phyloP scores from a whole-genome alignment of 2,888 invertebrate species.

The Fragum sueziense region DNA sequence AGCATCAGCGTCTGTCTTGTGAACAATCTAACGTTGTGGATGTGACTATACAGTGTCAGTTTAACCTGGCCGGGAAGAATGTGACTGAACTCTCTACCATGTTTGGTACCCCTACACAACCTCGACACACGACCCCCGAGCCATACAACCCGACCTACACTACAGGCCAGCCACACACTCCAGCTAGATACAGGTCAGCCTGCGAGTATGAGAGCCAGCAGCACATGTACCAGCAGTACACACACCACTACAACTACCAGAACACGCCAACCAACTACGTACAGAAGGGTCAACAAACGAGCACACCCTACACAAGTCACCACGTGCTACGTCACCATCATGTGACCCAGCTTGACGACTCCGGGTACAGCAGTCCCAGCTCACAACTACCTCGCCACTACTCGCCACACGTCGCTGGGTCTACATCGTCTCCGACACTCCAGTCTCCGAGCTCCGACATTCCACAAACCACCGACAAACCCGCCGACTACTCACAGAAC shows the following conservation, averaged over 20 bases:
- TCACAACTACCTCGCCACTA: neutral
- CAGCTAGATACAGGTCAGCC: neutral
- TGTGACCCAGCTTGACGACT: conserved; percentile 45
- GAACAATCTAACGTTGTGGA: conserved; percentile 55
- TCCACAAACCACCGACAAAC: neutral
- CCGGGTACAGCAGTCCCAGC: conserved; percentile 55
- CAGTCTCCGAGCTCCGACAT: neutral
- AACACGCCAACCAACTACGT: neutral
- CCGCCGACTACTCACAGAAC: neutral
- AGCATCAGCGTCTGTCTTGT: conserved; percentile 22
- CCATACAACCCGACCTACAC: neutral
- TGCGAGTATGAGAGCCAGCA: conserved; percentile 2
- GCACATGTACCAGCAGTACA: neutral
- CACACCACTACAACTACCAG: neutral
- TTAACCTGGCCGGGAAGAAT: conserved; percentile 54
- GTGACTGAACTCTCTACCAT: conserved; percentile 45
- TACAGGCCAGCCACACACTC: neutral
- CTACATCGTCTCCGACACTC: neutral
- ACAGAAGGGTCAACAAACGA: neutral
- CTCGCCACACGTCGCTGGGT: neutral
- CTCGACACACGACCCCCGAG: conserved; percentile 14
- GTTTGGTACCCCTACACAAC: conserved; percentile 21
- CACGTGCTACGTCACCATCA: neutral
- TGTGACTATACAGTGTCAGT: conserved; percentile 60
- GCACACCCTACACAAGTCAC: neutral